Evolutionary conservation across 1,140 invertebrate genomes (phyloP), one percentile per base, ranked within the genome.

Genomic region (Cotesia vestalis): DNA sequence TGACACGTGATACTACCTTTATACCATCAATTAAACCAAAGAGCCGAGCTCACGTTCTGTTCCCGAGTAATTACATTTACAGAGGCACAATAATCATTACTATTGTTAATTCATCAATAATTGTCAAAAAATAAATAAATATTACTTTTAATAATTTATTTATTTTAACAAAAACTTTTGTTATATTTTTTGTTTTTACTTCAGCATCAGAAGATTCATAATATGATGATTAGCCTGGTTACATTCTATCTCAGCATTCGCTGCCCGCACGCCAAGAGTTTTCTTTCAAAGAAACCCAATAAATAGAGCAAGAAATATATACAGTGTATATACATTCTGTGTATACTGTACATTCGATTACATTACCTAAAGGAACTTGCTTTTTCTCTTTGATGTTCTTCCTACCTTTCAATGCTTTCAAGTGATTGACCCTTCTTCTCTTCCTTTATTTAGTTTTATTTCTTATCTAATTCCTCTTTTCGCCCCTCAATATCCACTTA

Each of bases 1-100:
- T 53, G 46, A 60, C 36, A 71, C 66, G 63, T 8, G 55, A 63
- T 55, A 53, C 20, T 52, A 64, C 52, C 57, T 61, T 40, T 59
- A 70, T 51, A 70, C 68, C 34, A 61, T 61, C 20, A 61, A 61
- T 20, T 20, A 57, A 14, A 57, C 53, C n/a, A n/a, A 57, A 46
- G 40, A 46, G 40, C 40, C 40, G 40, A 6, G 40, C 40, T 46
- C 27, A 27, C 27, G 27, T 27, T 27, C 27, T 27, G 27, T 27
- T 27, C 40, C 4, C 8, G 11, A 6, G 40, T 46, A 46, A 46
- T 46, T 46, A 46, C 40, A 46, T 46, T 46, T 46, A 11, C 40
- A 4, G 6, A 46, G 5, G 1, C 27, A 27, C 11, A 1, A 46
- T 8, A 46, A 46, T 46, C 40, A 11, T 46, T 46, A 8, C 11